A percentile compares a stretch with the other conserved stretches of the same genome.
Conservation (phyloP, 2,888 invertebrate genomes). For the Pteria penguin region DNA sequence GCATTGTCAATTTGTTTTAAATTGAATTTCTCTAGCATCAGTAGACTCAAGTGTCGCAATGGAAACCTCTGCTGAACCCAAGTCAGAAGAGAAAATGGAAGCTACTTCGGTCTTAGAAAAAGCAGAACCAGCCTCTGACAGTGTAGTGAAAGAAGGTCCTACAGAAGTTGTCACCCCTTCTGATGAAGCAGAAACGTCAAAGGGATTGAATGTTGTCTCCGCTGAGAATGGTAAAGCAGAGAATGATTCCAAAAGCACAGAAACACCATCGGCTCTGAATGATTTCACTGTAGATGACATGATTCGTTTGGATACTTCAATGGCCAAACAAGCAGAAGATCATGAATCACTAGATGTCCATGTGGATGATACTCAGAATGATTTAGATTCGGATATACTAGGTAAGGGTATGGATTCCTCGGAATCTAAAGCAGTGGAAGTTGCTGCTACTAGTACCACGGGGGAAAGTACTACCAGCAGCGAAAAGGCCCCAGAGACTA, state of each 20-base stretch:
- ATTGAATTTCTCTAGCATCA: slow-evolving; percentile 47
- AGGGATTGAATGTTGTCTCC: background rate
- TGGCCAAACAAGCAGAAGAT: slow-evolving; percentile 60
- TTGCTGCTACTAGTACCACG: slow-evolving; percentile 11
- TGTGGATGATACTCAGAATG: slow-evolving; percentile 79
- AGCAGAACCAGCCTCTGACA: background rate
- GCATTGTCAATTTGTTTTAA: too few relatives aligned
- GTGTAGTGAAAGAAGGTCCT: background rate
- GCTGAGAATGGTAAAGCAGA: slow-evolving; percentile 16
- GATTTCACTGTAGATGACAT: slow-evolving; percentile 71
- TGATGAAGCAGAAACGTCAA: background rate
- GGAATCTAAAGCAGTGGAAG: slow-evolving; percentile 35
- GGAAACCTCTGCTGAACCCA: background rate
- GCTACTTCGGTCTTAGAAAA: background rate
- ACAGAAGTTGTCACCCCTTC: background rate
- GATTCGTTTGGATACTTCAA: slow-evolving; percentile 61
- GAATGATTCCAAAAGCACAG: background rate
- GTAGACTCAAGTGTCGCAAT: slow-evolving; percentile 13
- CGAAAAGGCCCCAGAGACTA: slow-evolving; percentile 18
- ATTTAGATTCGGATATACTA: slow-evolving; percentile 78
- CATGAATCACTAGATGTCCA: slow-evolving; percentile 80
- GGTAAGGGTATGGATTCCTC: slow-evolving; percentile 28
- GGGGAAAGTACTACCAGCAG: slow-evolving; percentile 22
- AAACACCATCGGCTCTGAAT: slow-evolving; percentile 6
- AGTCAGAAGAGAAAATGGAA: background rate